These are phyloP conservation scores for Xestobium rufovillosum DNA, from an alignment of 2,888 invertebrate species.

Conservation along the genomic window DNA sequence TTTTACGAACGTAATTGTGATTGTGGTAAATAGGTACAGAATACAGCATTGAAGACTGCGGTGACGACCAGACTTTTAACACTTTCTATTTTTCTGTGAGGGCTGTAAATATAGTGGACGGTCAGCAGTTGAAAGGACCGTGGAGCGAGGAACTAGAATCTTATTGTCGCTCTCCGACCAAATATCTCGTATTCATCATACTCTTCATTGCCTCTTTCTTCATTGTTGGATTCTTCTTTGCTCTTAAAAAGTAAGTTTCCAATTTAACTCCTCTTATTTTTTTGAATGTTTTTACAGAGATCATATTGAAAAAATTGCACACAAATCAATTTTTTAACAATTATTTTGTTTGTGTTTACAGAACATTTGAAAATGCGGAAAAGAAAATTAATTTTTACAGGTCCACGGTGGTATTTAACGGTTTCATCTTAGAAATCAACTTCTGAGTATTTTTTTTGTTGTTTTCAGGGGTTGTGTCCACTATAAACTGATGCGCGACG, in stretches of 20 bases:
- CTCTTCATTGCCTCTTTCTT: conserved; percentile 18
- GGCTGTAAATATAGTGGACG: conserved; percentile 35
- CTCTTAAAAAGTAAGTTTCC: conserved; percentile 27
- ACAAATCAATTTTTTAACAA: too few species aligned
- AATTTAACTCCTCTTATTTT: too few species aligned
- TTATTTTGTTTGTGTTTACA: too few species aligned
- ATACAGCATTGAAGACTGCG: conserved; percentile 21
- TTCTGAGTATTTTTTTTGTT: too few species aligned
- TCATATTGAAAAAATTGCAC: too few species aligned
- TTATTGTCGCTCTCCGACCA: conserved; percentile 24
- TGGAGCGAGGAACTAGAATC: conserved; percentile 36
- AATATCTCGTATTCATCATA: conserved; percentile 18
- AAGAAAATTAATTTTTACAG: too few species aligned
- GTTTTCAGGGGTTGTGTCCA: too few species aligned
- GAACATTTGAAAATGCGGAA: too few species aligned
- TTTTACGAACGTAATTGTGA: conserved; percentile 16
- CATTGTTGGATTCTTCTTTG: conserved; percentile 15
- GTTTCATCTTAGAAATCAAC: too few species aligned
- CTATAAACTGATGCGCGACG: conserved; percentile 60
- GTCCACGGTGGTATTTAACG: too few species aligned
- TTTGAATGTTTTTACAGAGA: too few species aligned
- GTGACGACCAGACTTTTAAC: conserved; percentile 27
- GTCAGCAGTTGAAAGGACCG: conserved; percentile 29
- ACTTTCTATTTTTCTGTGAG: conserved; percentile 33
- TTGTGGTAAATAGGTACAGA: conserved; percentile 13